These are phyloP conservation scores for Bemisia tabaci DNA, from an alignment of 1,140 invertebrate genomes.

Conservation along the genomic window DNA sequence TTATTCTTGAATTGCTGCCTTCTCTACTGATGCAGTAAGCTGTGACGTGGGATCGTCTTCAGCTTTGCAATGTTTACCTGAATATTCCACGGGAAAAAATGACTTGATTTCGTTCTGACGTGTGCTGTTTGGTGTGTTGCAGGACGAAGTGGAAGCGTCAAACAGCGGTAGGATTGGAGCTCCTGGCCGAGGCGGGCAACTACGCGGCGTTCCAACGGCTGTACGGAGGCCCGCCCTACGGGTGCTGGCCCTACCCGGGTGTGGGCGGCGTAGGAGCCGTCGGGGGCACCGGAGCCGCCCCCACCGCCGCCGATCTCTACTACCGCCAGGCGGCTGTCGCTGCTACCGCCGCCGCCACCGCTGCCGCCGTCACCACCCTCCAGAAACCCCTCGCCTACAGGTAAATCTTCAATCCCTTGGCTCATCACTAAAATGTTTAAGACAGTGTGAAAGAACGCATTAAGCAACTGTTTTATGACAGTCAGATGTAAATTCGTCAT, in stretches of 20 bases:
- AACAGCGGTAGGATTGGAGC: constrained; percentile 89
- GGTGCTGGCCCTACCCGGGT: constrained; percentile 39
- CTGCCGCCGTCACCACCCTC: constrained; percentile 53
- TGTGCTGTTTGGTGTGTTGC: no score
- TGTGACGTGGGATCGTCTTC: no score
- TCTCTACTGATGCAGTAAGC: no score
- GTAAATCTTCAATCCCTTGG: no score
- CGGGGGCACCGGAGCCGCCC: constrained; percentile 32
- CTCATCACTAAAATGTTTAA: no score
- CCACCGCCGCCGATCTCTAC: constrained; percentile 57
- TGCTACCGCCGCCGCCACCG: constrained; percentile 36
- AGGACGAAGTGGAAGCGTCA: constrained; percentile 99
- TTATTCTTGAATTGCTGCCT: no score
- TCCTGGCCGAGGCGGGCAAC: constrained; percentile 91
- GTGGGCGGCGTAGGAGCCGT: constrained; percentile 27
- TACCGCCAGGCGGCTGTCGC: constrained; percentile 46
- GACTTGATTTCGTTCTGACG: no score
- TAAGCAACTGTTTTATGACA: no score
- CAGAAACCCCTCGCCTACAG: constrained; percentile 76
- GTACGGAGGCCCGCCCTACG: constrained; percentile 59
- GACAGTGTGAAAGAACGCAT: no score
- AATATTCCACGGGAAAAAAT: no score
- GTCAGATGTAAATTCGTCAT: no score
- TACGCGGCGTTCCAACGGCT: constrained; percentile 91
- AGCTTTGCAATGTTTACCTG: no score